phyloP scores from a whole-genome alignment of 2,113 vertebrate genomes.

The Cyprinus carpio region DNA sequence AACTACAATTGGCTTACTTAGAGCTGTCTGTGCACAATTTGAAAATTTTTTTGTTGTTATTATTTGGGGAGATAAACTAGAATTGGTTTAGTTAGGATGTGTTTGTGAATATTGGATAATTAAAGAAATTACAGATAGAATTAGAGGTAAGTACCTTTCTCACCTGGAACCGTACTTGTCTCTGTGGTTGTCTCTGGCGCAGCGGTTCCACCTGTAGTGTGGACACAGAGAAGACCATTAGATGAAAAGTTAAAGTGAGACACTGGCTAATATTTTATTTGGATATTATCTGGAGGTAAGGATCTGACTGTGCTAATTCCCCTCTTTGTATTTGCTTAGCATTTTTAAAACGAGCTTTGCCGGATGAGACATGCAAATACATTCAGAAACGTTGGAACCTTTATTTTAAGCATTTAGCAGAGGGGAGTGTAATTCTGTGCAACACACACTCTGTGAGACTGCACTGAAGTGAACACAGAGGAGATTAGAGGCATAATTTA shows the following conservation, averaged over 20 bases:
- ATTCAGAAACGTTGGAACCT: neutral
- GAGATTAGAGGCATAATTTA: slow-evolving; percentile 11
- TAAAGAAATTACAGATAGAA: neutral
- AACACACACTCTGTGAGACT: slow-evolving; percentile 40
- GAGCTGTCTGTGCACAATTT: neutral
- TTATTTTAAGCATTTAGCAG: neutral
- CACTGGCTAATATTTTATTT: neutral
- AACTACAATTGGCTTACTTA: neutral
- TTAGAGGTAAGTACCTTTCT: neutral
- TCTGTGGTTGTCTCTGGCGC: slow-evolving; percentile 52
- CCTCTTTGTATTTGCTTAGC: slow-evolving; percentile 5
- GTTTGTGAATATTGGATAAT: too few relatives aligned
- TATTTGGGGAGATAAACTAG: too few relatives aligned
- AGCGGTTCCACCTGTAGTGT: slow-evolving; percentile 43
- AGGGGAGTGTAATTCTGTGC: slow-evolving; percentile 5
- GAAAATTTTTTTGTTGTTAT: too few relatives aligned
- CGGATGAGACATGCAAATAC: slow-evolving; percentile 18
- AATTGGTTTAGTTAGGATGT: too few relatives aligned
- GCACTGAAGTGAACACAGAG: slow-evolving; percentile 22
- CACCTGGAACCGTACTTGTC: slow-evolving; percentile 42
- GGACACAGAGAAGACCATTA: slow-evolving; percentile 34
- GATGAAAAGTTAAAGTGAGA: slow-evolving; percentile 1
- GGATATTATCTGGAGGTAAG: neutral
- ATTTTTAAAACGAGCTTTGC: slow-evolving; percentile 25
- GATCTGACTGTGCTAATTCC: slow-evolving; percentile 19